Conservation (phyloP, 2,797 vertebrate genomes). For the Pipistrellus nathusii region DNA sequence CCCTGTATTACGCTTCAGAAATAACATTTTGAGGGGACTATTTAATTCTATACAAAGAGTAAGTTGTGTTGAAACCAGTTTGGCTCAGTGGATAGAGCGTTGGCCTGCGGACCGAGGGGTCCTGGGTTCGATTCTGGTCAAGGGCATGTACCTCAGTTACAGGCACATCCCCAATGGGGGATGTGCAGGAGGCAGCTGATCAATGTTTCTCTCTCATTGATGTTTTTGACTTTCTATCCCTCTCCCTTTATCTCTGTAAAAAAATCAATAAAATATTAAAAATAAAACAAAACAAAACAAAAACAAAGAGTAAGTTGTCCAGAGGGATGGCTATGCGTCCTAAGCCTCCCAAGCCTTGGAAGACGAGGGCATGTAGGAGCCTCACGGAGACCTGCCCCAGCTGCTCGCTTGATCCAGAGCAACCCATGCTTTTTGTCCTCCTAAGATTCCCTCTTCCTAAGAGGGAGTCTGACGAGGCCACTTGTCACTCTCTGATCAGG, state of each 20-base stretch:
- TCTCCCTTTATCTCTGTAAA: no score
- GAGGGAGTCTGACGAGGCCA: background rate
- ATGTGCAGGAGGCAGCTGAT: no score
- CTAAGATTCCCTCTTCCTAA: background rate
- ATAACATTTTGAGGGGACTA: constrained; percentile 32
- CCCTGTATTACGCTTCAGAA: constrained; percentile 10
- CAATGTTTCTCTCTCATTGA: no score
- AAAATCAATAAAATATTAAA: no score
- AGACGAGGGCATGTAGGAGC: background rate
- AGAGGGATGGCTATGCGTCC: background rate
- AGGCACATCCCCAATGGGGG: no score
- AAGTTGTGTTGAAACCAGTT: background rate
- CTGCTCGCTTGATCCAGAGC: background rate
- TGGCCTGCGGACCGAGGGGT: no score
- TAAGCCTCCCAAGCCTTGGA: background rate
- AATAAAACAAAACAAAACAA: no score
- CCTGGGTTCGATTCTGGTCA: no score
- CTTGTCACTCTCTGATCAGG: constrained; percentile 1
- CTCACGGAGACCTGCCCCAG: background rate
- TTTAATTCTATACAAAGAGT: constrained; percentile 38
- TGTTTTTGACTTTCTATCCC: no score
- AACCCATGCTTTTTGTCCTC: background rate
- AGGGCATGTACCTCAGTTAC: no score
- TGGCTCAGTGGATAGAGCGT: no score
- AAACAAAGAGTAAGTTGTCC: background rate